phyloP scores from a whole-genome alignment of 2,888 invertebrate genomes.

The Meteorus colon region DNA sequence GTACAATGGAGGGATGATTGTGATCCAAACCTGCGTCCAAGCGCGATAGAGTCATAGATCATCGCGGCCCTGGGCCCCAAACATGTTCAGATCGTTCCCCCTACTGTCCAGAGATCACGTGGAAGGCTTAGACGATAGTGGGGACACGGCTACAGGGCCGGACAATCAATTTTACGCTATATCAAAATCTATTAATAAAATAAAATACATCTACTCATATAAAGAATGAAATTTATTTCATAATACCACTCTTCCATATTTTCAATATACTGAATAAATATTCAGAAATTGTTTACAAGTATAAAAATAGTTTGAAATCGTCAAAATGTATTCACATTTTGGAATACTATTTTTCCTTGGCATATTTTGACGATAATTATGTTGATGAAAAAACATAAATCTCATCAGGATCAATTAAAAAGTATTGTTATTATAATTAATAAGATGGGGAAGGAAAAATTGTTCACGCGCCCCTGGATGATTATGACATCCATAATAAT shows the following conservation, averaged over 20 bases:
- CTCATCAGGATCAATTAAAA: too few species aligned
- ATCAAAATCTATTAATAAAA: too few species aligned
- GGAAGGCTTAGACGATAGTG: neutral
- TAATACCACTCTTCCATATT: too few species aligned
- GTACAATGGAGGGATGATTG: slow-evolving; percentile 63
- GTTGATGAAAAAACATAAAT: too few species aligned
- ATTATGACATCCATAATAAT: slow-evolving; percentile 54
- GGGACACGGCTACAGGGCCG: slow-evolving; percentile 13
- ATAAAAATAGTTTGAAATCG: too few species aligned
- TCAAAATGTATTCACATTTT: too few species aligned
- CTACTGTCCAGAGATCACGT: slow-evolving; percentile 20
- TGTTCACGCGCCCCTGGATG: slow-evolving; percentile 46
- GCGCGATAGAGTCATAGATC: slow-evolving; percentile 70
- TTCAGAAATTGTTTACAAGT: too few species aligned
- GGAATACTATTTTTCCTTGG: too few species aligned
- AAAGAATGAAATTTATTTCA: too few species aligned
- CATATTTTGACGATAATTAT: too few species aligned
- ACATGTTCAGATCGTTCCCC: slow-evolving; percentile 22
- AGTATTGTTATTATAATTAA: neutral
- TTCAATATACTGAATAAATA: too few species aligned
- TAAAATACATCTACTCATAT: too few species aligned
- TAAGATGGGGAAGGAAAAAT: slow-evolving; percentile 8
- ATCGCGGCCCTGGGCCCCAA: slow-evolving; percentile 60
- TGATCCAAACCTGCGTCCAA: slow-evolving; percentile 64
- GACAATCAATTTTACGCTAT: neutral